Evolutionary conservation across 1,140 invertebrate species (phyloP), one percentile per base, ranked within the genome.

Genomic region (Dermatophagoides farinae): DNA sequence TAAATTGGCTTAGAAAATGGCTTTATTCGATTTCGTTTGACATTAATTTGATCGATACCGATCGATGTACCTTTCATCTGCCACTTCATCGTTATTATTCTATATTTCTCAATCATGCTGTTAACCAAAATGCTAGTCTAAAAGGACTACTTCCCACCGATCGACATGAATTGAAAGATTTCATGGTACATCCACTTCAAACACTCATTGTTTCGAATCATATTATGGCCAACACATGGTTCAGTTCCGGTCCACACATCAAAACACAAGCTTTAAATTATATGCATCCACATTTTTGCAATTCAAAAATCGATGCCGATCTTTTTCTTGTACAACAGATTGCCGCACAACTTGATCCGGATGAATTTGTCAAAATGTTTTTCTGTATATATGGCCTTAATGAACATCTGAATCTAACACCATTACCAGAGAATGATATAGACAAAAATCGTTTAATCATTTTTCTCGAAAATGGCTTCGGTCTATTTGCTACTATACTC

Each of bases 211-310:
- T 87, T 0, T 90, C 93, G 72, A 88, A 92, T 71, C 91, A 97
- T 77, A 92, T 96, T 66, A 75, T 91, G 51, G 84, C 83, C 66
- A 87, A 86, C 14, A 79, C 95, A 67, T 97, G 92, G 92, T 86
- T 96, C 31, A 78, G 91, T 57, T 97, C 97, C 75, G 93, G 92
- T 0, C 76, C 95, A 0, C 92, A 97, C 77, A 96, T 97, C 65
- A 90, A 90, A 73, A 90, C 90, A 14, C 91, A 97, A 75, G 90
- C 91, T 6, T 96, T 97, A 88, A 96, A 92, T 20, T 97, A 97
- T 70, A 89, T 96, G 65, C 92, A 97, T 71, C 91, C 88, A 62
- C 93, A 97, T 74, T 97, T 97, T 74, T 95, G 89, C 74, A 95
- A 93, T 72, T 95, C 90, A 1, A 93, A 96, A 86, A 86, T 92